A percentile compares a stretch with the other conserved stretches of the same genome.
These are phyloP conservation scores for Metaphire vulgaris DNA, from an alignment of 1,140 invertebrate genomes.

Conservation along the genomic window DNA sequence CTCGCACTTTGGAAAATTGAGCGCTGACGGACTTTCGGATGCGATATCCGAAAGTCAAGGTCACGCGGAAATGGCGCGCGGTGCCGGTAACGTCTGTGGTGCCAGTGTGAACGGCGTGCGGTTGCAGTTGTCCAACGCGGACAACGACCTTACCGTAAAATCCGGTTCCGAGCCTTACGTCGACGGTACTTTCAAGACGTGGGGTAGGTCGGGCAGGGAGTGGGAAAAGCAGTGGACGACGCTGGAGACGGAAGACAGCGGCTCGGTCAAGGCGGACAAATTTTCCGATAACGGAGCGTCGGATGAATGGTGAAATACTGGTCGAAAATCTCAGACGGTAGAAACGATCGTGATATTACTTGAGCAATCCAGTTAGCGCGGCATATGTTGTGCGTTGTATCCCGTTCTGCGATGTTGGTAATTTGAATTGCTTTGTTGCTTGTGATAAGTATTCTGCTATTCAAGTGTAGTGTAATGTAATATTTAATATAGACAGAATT, in stretches of 20 bases:
- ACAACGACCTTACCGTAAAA: not conserved
- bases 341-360: too few relatives aligned
- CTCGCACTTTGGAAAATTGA: not conserved
- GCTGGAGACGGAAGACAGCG: not conserved
- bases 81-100: not conserved
- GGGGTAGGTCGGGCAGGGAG: not conserved
- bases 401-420: not conserved
- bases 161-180: not conserved
- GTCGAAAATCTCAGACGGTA: too few relatives aligned
- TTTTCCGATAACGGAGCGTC: not conserved
- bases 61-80: not conserved
- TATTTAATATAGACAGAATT: too few relatives aligned
- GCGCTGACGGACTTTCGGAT: not conserved
- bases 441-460: too few relatives aligned
- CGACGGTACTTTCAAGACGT: not conserved
- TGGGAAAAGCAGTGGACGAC: not conserved
- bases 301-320: too few relatives aligned
- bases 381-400: not conserved
- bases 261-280: not conserved
- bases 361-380: too few relatives aligned
- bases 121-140: not conserved
- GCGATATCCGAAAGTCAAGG: not conserved
- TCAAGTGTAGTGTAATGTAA: too few relatives aligned
- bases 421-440: not conserved
- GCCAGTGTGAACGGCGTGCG: not conserved